Conservation (phyloP, 2,888 invertebrate species). For the Hybos culiciformis region DNA sequence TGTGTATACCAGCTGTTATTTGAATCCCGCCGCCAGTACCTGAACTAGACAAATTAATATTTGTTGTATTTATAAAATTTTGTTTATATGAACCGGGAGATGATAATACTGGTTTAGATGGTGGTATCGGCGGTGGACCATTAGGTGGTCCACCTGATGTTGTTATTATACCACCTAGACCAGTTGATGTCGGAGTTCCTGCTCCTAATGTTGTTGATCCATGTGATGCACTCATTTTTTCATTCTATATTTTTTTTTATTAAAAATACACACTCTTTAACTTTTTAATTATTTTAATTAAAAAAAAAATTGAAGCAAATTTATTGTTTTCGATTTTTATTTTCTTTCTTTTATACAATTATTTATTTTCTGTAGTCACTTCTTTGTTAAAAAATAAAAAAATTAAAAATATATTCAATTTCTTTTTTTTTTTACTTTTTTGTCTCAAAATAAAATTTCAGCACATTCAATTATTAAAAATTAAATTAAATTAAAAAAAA, state of each 20-base stretch:
- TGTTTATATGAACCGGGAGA: constrained; percentile 23
- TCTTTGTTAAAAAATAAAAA: too few species aligned
- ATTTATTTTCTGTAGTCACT: too few species aligned
- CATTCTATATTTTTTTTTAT: background rate
- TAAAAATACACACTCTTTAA: too few species aligned
- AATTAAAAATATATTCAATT: too few species aligned
- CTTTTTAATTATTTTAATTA: too few species aligned
- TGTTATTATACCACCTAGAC: background rate
- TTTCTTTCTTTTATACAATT: too few species aligned
- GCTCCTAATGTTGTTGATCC: background rate
- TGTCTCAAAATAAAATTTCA: too few species aligned
- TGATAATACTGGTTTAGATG: constrained; percentile 21
- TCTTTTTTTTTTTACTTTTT: too few species aligned
- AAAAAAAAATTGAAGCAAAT: too few species aligned
- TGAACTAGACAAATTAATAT: constrained; percentile 20
- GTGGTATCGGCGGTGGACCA: constrained; percentile 21
- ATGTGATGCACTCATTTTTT: background rate
- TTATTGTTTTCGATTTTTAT: background rate
- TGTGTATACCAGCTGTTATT: constrained; percentile 22
- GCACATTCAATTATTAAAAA: too few species aligned
- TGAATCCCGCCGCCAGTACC: constrained; percentile 11
- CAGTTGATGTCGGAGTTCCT: background rate
- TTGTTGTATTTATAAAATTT: constrained; percentile 20
- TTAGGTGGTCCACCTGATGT: constrained; percentile 13
- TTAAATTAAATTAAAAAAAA: too few species aligned